Percentiles rank a stretch among this genome's conserved stretches.
phyloP scores from a whole-genome alignment of 2,113 vertebrate species.

The Pachycephala philippinensis region DNA sequence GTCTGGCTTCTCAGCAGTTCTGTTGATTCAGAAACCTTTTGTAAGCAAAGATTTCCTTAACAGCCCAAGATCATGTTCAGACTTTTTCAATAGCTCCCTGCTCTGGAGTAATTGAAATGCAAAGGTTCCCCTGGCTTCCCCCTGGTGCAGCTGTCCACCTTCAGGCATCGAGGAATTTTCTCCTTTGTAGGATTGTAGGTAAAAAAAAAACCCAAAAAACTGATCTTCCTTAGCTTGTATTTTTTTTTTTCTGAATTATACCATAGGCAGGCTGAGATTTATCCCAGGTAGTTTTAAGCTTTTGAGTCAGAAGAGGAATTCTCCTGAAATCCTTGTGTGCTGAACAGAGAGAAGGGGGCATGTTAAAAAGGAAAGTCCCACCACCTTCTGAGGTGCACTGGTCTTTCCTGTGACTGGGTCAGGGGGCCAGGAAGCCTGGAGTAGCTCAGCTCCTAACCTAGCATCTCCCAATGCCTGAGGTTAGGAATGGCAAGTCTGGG shows the following conservation, averaged over 20 bases:
- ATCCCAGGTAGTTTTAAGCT: not conserved
- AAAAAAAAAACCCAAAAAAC: not conserved
- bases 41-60: not conserved
- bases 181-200: not conserved
- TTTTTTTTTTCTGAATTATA: not conserved
- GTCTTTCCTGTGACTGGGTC: fast-evolving
- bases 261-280: not conserved
- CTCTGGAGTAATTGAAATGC: not conserved
- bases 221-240: not conserved
- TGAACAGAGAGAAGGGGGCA: not conserved
- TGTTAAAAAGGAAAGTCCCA: not conserved
- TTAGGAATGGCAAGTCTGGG: not conserved
- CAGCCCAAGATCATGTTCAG: not conserved
- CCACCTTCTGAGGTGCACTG: not conserved
- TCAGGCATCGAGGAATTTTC: not conserved
- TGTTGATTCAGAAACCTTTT: not conserved
- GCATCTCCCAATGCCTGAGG: not conserved
- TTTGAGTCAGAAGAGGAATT: not conserved
- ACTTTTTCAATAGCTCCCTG: not conserved
- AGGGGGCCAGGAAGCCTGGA: not conserved
- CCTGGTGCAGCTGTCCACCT: not conserved
- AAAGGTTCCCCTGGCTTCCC: not conserved
- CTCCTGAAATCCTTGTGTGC: fast-evolving
- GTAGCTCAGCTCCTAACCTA: not conserved
- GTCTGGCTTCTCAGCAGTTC: not conserved